Evolutionary conservation across 2,113 vertebrate species (phyloP).

Genomic region (Ciconia maguari): DNA sequence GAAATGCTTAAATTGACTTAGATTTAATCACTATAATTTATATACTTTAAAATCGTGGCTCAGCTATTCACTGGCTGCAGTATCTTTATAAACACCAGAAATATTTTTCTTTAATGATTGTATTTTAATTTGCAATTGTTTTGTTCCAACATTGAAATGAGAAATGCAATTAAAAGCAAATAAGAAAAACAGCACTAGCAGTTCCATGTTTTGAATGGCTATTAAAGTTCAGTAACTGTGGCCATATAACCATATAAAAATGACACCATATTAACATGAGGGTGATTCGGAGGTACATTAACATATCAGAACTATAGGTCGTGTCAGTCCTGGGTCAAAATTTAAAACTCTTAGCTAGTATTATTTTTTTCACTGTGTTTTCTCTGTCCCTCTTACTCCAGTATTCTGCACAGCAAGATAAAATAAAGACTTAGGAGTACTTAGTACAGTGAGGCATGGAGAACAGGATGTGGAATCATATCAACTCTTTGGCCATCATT

Average conservation of each 20-base stretch:
- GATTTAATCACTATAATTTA: constrained; percentile 28
- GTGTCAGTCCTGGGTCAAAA: neutral
- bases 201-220: neutral
- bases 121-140: neutral
- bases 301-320: neutral
- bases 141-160: neutral
- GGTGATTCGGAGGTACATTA: neutral
- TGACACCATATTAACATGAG: neutral
- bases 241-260: neutral
- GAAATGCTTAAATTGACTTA: constrained; percentile 16
- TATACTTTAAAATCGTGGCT: constrained; percentile 2
- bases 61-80: neutral
- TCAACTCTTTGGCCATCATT: neutral
- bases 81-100: neutral
- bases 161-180: neutral
- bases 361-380: neutral
- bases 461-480: neutral
- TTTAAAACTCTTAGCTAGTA: neutral
- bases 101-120: neutral
- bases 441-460: neutral
- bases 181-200: neutral
- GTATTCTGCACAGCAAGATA: neutral
- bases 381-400: neutral
- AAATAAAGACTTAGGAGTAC: neutral
- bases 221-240: neutral